phyloP scores from a whole-genome alignment of 1,140 invertebrate genomes.

The Ceratoteleas bidentatus region DNA sequence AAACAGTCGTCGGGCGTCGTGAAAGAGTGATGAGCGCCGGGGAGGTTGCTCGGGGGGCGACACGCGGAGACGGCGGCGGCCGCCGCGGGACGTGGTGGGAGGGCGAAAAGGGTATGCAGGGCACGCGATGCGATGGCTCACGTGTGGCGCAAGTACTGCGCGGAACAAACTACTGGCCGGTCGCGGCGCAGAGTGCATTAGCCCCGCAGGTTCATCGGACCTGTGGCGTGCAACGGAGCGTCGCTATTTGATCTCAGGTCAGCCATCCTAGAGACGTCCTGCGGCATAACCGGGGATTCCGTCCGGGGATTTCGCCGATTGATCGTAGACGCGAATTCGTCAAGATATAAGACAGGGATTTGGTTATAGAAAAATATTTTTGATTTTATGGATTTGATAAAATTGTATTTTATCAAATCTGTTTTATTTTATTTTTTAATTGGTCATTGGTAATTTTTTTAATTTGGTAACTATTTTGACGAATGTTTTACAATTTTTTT shows the following conservation, averaged over 20 bases:
- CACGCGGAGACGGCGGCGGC: constrained; percentile 6
- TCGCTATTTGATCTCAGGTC: constrained; percentile 57
- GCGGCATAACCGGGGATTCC: not conserved
- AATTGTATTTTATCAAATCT: too few relatives aligned
- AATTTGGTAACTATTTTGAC: too few relatives aligned
- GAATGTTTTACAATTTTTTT: too few relatives aligned
- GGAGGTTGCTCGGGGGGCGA: constrained; percentile 11
- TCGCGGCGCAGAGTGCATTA: constrained; percentile 74
- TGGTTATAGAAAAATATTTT: too few relatives aligned
- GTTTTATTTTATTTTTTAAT: too few relatives aligned
- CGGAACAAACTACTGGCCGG: constrained; percentile 63
- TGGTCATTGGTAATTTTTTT: too few relatives aligned
- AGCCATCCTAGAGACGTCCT: constrained; percentile 43
- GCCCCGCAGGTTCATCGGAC: constrained; percentile 80
- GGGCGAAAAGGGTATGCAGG: constrained; percentile 74
- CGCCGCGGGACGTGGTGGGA: not conserved
- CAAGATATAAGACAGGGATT: too few relatives aligned
- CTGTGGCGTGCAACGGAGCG: constrained; percentile 65
- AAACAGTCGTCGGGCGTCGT: constrained; percentile 2
- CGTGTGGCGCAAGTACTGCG: constrained; percentile 75
- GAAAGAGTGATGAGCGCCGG: constrained; percentile 17
- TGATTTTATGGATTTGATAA: too few relatives aligned
- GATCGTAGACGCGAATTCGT: not conserved
- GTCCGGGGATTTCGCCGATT: not conserved
- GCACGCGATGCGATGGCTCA: constrained; percentile 77